phyloP scores from a whole-genome alignment of 2,113 vertebrate species.

The Dendropsophus ebraccatus region DNA sequence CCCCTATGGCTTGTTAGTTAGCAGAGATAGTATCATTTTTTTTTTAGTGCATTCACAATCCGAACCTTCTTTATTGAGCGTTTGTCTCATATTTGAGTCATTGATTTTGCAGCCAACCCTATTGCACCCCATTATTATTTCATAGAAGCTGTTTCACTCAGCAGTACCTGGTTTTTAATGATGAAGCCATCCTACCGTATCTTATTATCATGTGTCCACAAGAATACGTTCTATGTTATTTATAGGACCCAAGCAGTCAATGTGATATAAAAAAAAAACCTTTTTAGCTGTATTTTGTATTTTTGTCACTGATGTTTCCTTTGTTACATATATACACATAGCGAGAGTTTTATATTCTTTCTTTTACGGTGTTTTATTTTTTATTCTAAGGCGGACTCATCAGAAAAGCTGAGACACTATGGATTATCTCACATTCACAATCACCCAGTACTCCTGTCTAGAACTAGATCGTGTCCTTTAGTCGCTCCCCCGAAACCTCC shows the following conservation, averaged over 20 bases:
- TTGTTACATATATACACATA: no score
- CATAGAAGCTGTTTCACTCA: background rate
- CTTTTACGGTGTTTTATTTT: no score
- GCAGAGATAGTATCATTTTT: background rate
- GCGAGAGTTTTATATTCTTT: no score
- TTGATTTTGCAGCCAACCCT: background rate
- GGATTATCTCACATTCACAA: constrained; percentile 81
- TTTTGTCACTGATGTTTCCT: background rate
- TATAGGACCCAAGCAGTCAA: background rate
- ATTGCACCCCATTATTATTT: background rate
- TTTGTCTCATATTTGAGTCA: background rate
- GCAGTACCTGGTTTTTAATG: background rate
- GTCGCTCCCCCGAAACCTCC: constrained; percentile 68
- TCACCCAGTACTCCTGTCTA: constrained; percentile 83
- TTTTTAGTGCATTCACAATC: background rate
- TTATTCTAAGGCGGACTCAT: constrained; percentile 76
- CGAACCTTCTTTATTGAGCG: background rate
- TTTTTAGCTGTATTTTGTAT: background rate
- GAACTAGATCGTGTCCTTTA: constrained; percentile 81
- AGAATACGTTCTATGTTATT: background rate
- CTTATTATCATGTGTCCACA: background rate
- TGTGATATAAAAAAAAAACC: background rate
- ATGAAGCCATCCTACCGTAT: background rate
- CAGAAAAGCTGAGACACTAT: constrained; percentile 81
- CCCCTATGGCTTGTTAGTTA: background rate